phyloP scores from a whole-genome alignment of 1,140 invertebrate genomes.

The Wiebesia pumilae region DNA sequence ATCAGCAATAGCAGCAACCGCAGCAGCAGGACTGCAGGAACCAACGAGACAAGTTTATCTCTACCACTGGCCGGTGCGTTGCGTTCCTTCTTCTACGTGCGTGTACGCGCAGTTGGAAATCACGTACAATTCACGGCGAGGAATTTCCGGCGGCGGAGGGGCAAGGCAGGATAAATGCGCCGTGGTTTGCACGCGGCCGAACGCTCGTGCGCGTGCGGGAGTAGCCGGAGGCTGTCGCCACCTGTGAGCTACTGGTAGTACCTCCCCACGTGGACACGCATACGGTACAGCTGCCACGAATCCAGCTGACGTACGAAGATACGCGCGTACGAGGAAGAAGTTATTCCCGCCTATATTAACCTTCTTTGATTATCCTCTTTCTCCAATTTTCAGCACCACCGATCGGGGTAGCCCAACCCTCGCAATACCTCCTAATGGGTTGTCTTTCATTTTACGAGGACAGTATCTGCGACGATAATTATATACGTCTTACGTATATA shows the following conservation, averaged over 20 bases:
- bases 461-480: too few relatives aligned
- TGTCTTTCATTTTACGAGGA: too few relatives aligned
- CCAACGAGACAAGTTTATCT: conserved; percentile 47
- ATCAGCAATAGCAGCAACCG: conserved; percentile 42
- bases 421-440: too few relatives aligned
- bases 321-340: not conserved
- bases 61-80: conserved; percentile 55
- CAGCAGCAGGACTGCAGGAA: not conserved
- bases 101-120: conserved; percentile 47
- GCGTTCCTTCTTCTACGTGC: conserved; percentile 49
- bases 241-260: not conserved
- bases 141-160: conserved; percentile 18
- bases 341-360: too few relatives aligned
- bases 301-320: not conserved
- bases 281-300: not conserved
- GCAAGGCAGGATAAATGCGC: not conserved
- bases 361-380: not conserved
- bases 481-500: too few relatives aligned
- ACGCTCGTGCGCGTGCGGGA: not conserved
- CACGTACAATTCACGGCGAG: conserved; percentile 12
- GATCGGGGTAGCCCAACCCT: too few relatives aligned
- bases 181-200: not conserved
- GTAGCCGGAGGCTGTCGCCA: conserved; percentile 19
- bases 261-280: conserved; percentile 31
- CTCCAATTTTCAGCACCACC: too few relatives aligned